Conservation (phyloP, 2,113 vertebrate species). For the Bufo gargarizans region DNA sequence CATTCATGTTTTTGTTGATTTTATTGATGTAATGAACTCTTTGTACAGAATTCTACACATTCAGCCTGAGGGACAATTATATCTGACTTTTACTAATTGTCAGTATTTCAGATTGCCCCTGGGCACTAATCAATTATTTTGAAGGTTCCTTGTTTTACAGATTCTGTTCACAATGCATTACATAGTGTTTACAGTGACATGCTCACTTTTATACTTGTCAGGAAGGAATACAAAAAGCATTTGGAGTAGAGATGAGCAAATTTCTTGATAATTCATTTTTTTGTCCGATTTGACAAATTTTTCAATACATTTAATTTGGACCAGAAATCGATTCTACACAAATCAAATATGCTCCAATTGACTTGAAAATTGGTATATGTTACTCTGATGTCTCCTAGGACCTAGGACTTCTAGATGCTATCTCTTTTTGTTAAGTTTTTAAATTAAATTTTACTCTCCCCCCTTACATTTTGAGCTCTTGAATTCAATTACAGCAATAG, state of each 20-base stretch:
- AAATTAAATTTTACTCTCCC: too few relatives aligned
- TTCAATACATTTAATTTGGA: too few relatives aligned
- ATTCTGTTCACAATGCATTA: not conserved
- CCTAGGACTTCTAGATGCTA: too few relatives aligned
- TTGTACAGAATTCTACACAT: constrained; percentile 12
- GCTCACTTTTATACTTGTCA: not conserved
- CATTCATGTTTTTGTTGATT: constrained; percentile 23
- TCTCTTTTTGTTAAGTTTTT: too few relatives aligned
- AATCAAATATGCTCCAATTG: too few relatives aligned
- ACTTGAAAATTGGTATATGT: too few relatives aligned
- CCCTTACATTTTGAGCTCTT: too few relatives aligned
- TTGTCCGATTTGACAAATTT: too few relatives aligned
- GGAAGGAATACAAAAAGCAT: not conserved
- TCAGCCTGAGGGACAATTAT: constrained; percentile 24
- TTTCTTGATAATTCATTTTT: too few relatives aligned
- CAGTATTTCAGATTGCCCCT: constrained; percentile 1
- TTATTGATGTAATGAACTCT: constrained; percentile 14
- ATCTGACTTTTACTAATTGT: constrained; percentile 38
- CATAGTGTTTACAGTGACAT: not conserved
- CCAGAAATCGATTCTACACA: too few relatives aligned
- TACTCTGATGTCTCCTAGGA: too few relatives aligned
- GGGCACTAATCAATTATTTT: constrained; percentile 25
- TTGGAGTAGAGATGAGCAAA: not conserved
- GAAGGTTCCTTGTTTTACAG: not conserved
- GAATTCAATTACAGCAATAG: too few relatives aligned